Percentiles rank a stretch among this genome's conserved stretches.
phyloP scores from a whole-genome alignment of 1,140 invertebrate genomes.

The Aphelenchoides besseyi region DNA sequence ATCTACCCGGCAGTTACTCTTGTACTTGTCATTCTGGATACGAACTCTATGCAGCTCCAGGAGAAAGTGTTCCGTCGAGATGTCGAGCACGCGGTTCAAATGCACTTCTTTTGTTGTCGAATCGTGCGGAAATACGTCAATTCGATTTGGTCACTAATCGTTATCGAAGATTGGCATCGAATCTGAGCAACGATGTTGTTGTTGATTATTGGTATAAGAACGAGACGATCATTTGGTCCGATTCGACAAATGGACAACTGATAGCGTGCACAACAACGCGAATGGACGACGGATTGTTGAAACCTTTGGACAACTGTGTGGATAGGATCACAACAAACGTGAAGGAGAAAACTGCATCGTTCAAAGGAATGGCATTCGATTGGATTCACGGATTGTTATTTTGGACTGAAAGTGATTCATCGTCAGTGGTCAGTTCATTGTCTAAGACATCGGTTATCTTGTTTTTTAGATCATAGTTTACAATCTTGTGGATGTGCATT shows the following conservation, averaged over 20 bases:
- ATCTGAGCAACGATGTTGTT: slow-evolving; percentile 25
- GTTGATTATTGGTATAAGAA: slow-evolving; percentile 47
- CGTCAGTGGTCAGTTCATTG: slow-evolving; percentile 70
- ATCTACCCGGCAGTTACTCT: neutral
- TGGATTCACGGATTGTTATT: slow-evolving; percentile 94
- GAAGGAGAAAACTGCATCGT: slow-evolving; percentile 76
- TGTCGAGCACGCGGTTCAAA: neutral
- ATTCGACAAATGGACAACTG: slow-evolving; percentile 80
- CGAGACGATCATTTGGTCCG: slow-evolving; percentile 89
- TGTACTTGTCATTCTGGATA: neutral
- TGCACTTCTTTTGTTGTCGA: neutral
- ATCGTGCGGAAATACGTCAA: slow-evolving; percentile 4
- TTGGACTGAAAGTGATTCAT: slow-evolving; percentile 86
- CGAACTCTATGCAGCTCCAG: neutral
- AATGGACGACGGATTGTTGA: slow-evolving; percentile 19
- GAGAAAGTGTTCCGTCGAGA: neutral
- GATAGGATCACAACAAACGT: slow-evolving; percentile 72
- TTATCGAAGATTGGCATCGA: neutral
- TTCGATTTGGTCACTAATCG: neutral
- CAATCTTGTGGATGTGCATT: slow-evolving; percentile 34
- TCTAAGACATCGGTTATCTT: neutral
- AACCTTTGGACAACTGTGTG: slow-evolving; percentile 14
- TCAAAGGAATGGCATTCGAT: slow-evolving; percentile 87
- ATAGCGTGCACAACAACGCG: slow-evolving; percentile 67
- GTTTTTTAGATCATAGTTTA: slow-evolving; percentile 38